A percentile compares a stretch with the other conserved stretches of the same genome.
phyloP scores from a whole-genome alignment of 2,797 vertebrate species.

The Xenops minutus region DNA sequence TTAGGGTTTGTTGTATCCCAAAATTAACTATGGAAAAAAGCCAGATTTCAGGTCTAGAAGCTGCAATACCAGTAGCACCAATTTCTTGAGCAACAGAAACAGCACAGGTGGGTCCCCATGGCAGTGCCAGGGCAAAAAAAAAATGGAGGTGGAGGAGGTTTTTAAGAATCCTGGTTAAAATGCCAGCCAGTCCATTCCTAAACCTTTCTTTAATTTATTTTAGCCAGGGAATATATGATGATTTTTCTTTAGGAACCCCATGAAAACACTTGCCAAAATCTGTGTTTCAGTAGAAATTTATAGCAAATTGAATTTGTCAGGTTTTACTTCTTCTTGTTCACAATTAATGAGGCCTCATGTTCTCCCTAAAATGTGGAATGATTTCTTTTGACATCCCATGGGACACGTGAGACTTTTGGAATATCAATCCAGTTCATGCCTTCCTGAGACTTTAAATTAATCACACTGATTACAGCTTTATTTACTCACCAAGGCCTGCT shows the following conservation, averaged over 20 bases:
- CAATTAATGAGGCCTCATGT: constrained; percentile 40
- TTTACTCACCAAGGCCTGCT: constrained; percentile 77
- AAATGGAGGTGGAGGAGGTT: neutral
- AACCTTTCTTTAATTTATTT: neutral
- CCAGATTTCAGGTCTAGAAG: neutral
- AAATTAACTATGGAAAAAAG: neutral
- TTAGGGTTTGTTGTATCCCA: neutral
- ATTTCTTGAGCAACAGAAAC: neutral
- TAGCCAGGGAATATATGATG: neutral
- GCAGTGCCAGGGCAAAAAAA: neutral
- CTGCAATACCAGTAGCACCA: neutral
- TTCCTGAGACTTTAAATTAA: constrained; percentile 76
- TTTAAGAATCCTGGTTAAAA: neutral
- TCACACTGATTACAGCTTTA: constrained; percentile 80
- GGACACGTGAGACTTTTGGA: constrained; percentile 59
- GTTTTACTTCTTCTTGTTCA: constrained; percentile 21
- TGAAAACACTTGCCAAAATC: neutral
- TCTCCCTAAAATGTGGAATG: constrained; percentile 14
- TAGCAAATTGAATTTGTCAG: neutral
- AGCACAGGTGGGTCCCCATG: neutral
- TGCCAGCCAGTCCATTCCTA: neutral
- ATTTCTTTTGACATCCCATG: constrained; percentile 43
- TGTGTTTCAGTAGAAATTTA: neutral
- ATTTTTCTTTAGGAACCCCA: neutral
- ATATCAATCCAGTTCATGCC: constrained; percentile 70